phyloP scores from a whole-genome alignment of 2,797 vertebrate genomes.

The Xenops minutus region DNA sequence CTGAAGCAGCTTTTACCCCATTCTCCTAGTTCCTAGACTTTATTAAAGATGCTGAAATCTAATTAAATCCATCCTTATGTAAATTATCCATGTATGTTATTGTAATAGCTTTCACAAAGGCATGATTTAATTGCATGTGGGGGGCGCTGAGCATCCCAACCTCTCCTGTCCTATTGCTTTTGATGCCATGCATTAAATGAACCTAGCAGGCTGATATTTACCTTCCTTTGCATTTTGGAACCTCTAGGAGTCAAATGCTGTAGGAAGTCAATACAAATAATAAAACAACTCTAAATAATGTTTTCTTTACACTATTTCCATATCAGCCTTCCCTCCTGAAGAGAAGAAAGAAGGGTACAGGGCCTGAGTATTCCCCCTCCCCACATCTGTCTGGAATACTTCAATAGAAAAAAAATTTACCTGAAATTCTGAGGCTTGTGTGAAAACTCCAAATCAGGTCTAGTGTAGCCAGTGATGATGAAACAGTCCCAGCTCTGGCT shows the following conservation, averaged over 20 bases:
- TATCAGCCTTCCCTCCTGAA: neutral
- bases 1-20: neutral
- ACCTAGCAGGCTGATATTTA: neutral
- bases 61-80: conserved; percentile 14
- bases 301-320: neutral
- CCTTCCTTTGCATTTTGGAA: neutral
- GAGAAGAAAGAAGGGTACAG: neutral
- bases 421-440: neutral
- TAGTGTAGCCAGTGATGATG: neutral
- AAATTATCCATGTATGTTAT: neutral
- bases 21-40: neutral
- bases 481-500: neutral
- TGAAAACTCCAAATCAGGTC: neutral
- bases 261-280: neutral
- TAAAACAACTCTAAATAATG: neutral
- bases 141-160: neutral
- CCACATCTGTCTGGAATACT: neutral
- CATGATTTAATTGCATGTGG: neutral
- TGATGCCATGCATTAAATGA: neutral
- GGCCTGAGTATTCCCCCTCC: neutral
- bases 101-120: neutral
- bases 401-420: neutral
- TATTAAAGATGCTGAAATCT: conserved; percentile 32
- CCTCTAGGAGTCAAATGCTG: neutral
- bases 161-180: neutral